Base-by-base conservation (phyloP, 1,140 invertebrate species). In the Centruroides vittatus region DNA sequence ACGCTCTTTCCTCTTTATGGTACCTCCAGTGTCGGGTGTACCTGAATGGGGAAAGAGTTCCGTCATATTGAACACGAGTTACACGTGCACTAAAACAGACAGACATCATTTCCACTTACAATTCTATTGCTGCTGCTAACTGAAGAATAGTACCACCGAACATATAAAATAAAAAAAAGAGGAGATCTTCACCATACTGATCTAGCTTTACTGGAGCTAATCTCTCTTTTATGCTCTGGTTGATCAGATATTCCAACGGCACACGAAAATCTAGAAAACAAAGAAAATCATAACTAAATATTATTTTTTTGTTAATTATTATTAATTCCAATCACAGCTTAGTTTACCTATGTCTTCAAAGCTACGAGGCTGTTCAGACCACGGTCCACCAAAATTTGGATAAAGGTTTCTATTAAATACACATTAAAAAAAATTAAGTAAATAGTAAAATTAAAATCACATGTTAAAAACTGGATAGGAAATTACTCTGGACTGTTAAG, bases 131-230 rank as follows among this genome's bases (percentile, higher is more conserved):
- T 59, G 93, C 94, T 66, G 89, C 89, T 66, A 98, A 78, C 81
- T 99, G 96, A 76, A 99, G 82, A 65, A 94, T 84, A 81, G 99
- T 95, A 69, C 93, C 93, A 70, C 93, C 89, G 79, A 93, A 97
- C 77, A 93, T 97, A 77, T 99, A 99, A 81, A 98, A 99, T 76
- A 99, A 83, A 79, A 94, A 99, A 81, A 99, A 99, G 67, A 99
- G 81, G 70, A 98, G 81, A 80, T 99, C 96, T 77, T 99, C 96
- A 74, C 95, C 93, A 78, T 98, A 96, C 77, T 93, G 85, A 78
- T 86, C 92, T 72, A 98, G 79, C 79, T 95, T 92, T 71, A 98
- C 82, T 68, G 89, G 88, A 61, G 94, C 90, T 72, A 99, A 79
- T 79, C 98, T 76, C 73, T 70, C 75, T 68, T 68, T 70, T 64